Base-by-base conservation (phyloP, 2,797 vertebrate genomes). In the Coluber constrictor region DNA sequence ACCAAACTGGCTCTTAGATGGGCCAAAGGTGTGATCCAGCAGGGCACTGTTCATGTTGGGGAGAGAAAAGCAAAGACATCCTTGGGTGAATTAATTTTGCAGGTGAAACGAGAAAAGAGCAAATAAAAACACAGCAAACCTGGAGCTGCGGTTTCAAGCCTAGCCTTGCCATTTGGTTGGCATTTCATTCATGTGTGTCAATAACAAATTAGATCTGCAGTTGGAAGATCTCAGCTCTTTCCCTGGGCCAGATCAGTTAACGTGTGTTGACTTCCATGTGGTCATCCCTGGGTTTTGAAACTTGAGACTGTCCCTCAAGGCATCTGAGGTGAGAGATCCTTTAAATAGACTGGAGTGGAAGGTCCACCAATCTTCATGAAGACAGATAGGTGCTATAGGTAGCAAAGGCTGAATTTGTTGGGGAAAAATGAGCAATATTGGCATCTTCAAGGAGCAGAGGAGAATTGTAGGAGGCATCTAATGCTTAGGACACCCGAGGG, bases 281-380 rank as follows among this genome's bases (percentile, higher is more conserved):
- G 12, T 43, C 54, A 25, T 54, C 12, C 3, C 20, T 2, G 51
- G 0, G 0, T 1, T 60, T 12, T 2, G 70, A 70, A 90, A 43
- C 27, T 7, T 3, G 88, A 2, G 29, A n/a, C 23, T 47, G 86
- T 51, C 86, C 89, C 29, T 15, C 3, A 27, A 88, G 92, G 90
- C 83, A 95, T 8, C 0, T 61, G 43, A 6, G 86, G 74, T 1
- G 1, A 2, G 0, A 0, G 0, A 0, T 90, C 79, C 56, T 23
- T 90, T 90, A 90, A 90, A 93, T 70, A 93, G 89, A 70, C 27
- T 23, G 5, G 23, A 23, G 15, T 0, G 0, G 56, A 57, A 61
- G 0, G 0, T 51, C 89, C 86, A 15, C 70, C 11, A 3, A 55
- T 63, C 54, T 70, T 29, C 3, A 0, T n/a, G 37, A 63, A 47